Evolutionary conservation across 2,797 vertebrate species (phyloP), one percentile per base, ranked within the genome.

Genomic region (Protosalanx chinensis): DNA sequence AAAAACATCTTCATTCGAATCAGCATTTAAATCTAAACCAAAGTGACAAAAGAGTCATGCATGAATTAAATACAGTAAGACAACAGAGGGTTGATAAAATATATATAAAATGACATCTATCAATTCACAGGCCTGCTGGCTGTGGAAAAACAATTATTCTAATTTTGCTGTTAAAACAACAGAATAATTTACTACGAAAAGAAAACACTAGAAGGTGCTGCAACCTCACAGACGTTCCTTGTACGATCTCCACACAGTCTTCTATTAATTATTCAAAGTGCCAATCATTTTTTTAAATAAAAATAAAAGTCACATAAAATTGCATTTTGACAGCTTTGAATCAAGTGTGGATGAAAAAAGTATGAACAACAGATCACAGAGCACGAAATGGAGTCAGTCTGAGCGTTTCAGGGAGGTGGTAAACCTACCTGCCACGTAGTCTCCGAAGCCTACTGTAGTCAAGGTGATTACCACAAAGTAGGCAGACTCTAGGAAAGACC

Each of bases 391-490:
- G 6, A 29, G 33, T 49, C 37, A 16, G 6, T 62, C 41, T 5
- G 5, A 46, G 12, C 12, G 1, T 37, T 20, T n/a, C 20, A 41
- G 10, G 15, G 5, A 35, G 64, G 37, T 16, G 68, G 35, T n/a
- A 32, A 7, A 61, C 69, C n/a, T 88, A 96, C 96, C 96, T 86
- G 96, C 94, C 72, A 97, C 96, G 65, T 94, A 96, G 83, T 97
- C 96, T 4, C 96, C 96, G 68, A 97, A 97, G 2, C 96, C 96
- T 69, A 97, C 94, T 0, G 96, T 97, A 66, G 95, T 97, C 76
- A 97, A 87, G 0, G 96, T 97, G 86, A 97, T 94, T 64, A 97
- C 91, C 59, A 97, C 95, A 66, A 96, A 97, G 85, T 97, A 97
- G 72, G 94, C 86, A 0, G 95, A 93, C 73, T 97, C 94, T 70